Evolutionary conservation across 2,113 vertebrate species (phyloP), one percentile per base, ranked within the genome.

Genomic region (Machaerirhynchus nigripectus): DNA sequence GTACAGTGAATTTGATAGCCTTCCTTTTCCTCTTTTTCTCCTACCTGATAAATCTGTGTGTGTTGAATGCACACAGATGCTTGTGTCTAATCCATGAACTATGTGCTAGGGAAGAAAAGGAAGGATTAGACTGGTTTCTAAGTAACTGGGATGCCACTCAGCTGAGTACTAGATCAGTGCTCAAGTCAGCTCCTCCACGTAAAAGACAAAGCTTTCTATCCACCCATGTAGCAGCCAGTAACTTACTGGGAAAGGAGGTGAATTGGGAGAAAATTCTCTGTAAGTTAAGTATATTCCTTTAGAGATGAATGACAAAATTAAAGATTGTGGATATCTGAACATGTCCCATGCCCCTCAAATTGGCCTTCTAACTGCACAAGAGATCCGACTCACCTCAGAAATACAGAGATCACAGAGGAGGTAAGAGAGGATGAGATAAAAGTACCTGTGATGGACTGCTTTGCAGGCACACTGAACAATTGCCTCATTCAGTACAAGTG

Each of bases 391-490:
- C 9, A 68, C 42, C 19, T 37, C 49, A 77, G 53, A 68, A 87
- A 84, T 8, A 30, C 17, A 55, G 63, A 68, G 26, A 71, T 30
- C 17, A 60, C 13, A 26, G 50, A 88, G 30, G 20, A 70, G 1
- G 2, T 47, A 35, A 70, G 49, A 88, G 16, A 69, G 30, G 33
- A 84, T 2, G 20, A 44, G 23, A 50, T 52, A 74, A 78, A 94
- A 88, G 55, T 46, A 64, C 6, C 10, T 42, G 9, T 26, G 18
- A 35, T 13, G 10, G 57, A 57, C 19, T 0, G 0, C 55, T 74
- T 69, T 81, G 27, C 33, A 93, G 50, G 33, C 20, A 74, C 27
- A n/a, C 30, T 44, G n/a, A 60, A 59, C 6, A 69, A 47, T 5
- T 60, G 44, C 21, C 8, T 77, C 55, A 44, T 74, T 81, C 49